Evolutionary conservation across 2,113 vertebrate genomes (phyloP).

Genomic region (Lethenteron reissneri): DNA sequence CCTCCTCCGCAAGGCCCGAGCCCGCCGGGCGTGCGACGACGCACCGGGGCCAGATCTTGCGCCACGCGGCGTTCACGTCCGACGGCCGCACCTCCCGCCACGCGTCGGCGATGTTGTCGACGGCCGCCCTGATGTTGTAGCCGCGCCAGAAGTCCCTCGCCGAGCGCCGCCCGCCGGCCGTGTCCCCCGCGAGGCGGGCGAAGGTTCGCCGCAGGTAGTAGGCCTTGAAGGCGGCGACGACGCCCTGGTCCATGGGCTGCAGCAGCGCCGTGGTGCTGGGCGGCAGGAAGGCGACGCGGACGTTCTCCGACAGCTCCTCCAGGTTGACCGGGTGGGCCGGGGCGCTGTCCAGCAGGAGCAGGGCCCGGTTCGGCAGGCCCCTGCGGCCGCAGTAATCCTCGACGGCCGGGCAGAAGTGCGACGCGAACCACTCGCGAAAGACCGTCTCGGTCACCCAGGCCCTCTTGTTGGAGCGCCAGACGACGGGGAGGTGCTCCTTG

Average conservation of each 20-base stretch:
- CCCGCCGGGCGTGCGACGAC: background rate
- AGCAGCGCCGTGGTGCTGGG: conserved; percentile 8
- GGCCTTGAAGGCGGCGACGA: conserved; percentile 8
- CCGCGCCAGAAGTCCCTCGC: background rate
- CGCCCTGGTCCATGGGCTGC: conserved; percentile 10
- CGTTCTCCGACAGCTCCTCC: background rate
- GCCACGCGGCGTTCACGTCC: background rate
- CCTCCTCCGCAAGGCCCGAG: background rate
- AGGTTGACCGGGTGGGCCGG: background rate
- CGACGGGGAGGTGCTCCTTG: background rate
- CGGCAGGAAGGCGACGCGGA: conserved; percentile 7
- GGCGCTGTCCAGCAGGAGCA: background rate
- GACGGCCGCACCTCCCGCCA: background rate
- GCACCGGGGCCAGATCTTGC: background rate
- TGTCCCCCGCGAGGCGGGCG: background rate
- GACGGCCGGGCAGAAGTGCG: background rate
- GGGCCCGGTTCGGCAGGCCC: background rate
- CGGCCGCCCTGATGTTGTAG: conserved; percentile 1
- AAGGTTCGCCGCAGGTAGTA: background rate
- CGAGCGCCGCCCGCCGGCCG: background rate
- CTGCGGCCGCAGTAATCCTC: background rate
- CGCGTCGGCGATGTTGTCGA: conserved; percentile 2
- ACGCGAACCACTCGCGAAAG: background rate
- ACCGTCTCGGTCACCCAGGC: background rate
- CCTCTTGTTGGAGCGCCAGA: background rate